These are phyloP conservation scores for Cossypha niveicapilla DNA, from an alignment of 2,797 vertebrate species.

Conservation along the genomic window DNA sequence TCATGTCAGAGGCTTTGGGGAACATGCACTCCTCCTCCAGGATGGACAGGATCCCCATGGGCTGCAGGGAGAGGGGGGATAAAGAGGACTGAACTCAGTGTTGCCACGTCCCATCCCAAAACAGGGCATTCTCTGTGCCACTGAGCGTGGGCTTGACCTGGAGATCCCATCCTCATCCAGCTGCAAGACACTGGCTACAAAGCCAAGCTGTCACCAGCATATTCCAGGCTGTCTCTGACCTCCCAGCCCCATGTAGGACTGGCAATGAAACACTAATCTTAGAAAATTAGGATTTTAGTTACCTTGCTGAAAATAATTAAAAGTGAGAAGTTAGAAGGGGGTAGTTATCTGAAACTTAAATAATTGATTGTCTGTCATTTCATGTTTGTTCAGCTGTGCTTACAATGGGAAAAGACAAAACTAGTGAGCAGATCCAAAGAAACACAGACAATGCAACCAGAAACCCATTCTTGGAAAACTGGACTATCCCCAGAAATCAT, in stretches of 20 bases:
- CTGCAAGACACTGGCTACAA: not conserved
- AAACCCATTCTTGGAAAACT: too few relatives aligned
- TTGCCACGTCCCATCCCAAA: not conserved
- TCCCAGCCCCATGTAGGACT: not conserved
- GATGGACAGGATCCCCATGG: slow-evolving; percentile 92
- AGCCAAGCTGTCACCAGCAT: not conserved
- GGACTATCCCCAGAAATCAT: too few relatives aligned
- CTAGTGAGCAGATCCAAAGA: too few relatives aligned
- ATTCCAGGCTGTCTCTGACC: not conserved
- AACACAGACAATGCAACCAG: too few relatives aligned
- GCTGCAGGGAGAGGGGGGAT: slow-evolving; percentile 70
- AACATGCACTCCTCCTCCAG: slow-evolving; percentile 98
- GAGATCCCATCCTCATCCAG: not conserved
- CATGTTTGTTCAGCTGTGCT: too few relatives aligned
- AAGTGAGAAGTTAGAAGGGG: too few relatives aligned
- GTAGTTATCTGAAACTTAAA: too few relatives aligned
- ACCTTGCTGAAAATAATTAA: too few relatives aligned
- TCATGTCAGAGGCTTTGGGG: slow-evolving; percentile 88
- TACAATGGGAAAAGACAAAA: too few relatives aligned
- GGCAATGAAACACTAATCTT: too few relatives aligned
- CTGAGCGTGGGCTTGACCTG: not conserved
- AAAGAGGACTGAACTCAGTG: not conserved
- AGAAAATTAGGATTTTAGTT: too few relatives aligned
- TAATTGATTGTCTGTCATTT: too few relatives aligned
- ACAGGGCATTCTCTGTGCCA: not conserved